Evolutionary conservation across 1,140 invertebrate genomes (phyloP).

Genomic region (Psilanteris sp.): DNA sequence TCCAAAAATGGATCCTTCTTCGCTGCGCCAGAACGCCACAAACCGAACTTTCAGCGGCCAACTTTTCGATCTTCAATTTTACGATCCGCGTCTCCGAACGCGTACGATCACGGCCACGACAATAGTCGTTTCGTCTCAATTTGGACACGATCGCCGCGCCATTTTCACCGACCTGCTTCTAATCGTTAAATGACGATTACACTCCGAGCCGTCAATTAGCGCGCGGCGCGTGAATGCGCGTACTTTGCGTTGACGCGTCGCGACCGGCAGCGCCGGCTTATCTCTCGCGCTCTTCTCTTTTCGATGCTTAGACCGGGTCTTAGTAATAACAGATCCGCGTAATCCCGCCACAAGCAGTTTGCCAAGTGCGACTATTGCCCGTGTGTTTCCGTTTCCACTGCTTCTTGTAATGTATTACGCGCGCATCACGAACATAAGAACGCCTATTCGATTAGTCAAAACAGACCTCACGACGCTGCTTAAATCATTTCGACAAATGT

Average conservation of each 20-base stretch:
- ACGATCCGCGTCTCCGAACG: too few species aligned
- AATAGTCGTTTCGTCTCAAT: too few species aligned
- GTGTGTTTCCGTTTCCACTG: conserved; percentile 10
- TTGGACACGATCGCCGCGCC: too few species aligned
- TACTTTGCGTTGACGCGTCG: conserved; percentile 5
- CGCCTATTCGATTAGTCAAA: conserved; percentile 37
- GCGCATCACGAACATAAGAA: conserved; percentile 34
- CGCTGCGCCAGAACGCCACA: too few species aligned
- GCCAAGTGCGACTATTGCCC: conserved; percentile 28
- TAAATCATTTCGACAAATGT: conserved; percentile 17
- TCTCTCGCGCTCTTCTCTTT: conserved; percentile 31
- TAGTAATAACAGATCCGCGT: conserved; percentile 46
- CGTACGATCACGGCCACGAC: too few species aligned
- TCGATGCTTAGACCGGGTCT: conserved; percentile 29
- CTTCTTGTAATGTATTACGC: conserved; percentile 31
- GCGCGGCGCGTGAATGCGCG: not conserved
- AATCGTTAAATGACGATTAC: too few species aligned
- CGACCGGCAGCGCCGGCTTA: conserved; percentile 6
- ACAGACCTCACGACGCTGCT: conserved; percentile 19
- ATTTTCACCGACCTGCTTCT: too few species aligned
- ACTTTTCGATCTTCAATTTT: too few species aligned
- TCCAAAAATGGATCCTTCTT: too few species aligned
- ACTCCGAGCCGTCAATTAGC: conserved; percentile 2
- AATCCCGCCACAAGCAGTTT: conserved; percentile 31
- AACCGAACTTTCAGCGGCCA: too few species aligned